phyloP scores from a whole-genome alignment of 2,888 invertebrate genomes.

The Ennomos erosarius region DNA sequence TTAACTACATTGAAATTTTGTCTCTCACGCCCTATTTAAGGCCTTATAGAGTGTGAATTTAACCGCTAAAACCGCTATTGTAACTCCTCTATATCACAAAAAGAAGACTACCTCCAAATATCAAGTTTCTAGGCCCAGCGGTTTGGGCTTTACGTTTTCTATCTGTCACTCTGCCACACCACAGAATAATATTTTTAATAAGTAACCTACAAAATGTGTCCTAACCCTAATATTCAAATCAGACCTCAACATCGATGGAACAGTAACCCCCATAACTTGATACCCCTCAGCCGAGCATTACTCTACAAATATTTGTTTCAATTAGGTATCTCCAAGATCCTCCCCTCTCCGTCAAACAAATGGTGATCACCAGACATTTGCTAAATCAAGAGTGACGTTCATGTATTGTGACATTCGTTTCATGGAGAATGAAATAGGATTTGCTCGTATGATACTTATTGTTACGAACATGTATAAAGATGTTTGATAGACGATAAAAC shows the following conservation, averaged over 20 bases:
- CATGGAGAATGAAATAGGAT: conserved; percentile 11
- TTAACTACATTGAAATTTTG: no score
- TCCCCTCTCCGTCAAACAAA: conserved; percentile 66
- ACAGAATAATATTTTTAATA: neutral
- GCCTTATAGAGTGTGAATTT: no score
- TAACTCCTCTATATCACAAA: no score
- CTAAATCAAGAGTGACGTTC: conserved; percentile 63
- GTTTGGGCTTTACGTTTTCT: no score
- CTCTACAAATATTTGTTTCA: conserved; percentile 81
- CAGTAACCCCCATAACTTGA: conserved; percentile 27
- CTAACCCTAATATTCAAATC: conserved; percentile 7
- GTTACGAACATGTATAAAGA: neutral
- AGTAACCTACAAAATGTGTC: neutral
- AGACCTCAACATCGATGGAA: conserved; percentile 34
- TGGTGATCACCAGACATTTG: conserved; percentile 72
- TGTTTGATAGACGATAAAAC: no score
- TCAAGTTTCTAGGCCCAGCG: no score
- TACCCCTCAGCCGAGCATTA: conserved; percentile 52
- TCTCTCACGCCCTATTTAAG: no score
- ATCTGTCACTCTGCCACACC: no score
- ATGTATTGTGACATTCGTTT: conserved; percentile 45
- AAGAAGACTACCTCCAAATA: no score
- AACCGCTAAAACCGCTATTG: no score
- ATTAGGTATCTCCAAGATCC: conserved; percentile 67
- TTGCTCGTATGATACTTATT: no score